Conservation (phyloP, 2,113 vertebrate species). For the Trichomycterus rosablanca region DNA sequence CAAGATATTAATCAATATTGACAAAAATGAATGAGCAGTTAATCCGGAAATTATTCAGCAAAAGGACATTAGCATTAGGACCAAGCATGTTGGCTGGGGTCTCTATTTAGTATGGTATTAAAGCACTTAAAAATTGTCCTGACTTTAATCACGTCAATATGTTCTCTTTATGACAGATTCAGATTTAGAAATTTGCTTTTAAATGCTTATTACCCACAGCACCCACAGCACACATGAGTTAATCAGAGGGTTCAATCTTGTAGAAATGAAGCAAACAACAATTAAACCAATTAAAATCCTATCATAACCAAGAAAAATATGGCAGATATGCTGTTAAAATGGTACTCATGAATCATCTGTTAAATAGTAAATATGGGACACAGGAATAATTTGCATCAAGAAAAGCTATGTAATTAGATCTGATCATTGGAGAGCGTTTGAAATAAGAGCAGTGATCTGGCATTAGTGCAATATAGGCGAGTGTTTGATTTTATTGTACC, state of each 20-base stretch:
- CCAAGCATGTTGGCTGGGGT: neutral
- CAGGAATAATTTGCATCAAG: neutral
- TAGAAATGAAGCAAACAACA: too few relatives aligned
- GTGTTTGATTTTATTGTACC: slow-evolving; percentile 60
- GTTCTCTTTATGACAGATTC: neutral
- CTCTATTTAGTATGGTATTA: slow-evolving; percentile 4
- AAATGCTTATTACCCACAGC: too few relatives aligned
- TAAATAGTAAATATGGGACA: slow-evolving; percentile 16
- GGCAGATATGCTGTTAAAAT: neutral
- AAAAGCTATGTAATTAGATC: slow-evolving; percentile 27
- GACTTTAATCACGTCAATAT: slow-evolving; percentile 10
- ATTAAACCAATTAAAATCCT: too few relatives aligned
- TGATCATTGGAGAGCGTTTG: slow-evolving; percentile 26
- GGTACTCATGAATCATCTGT: neutral
- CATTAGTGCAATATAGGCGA: slow-evolving; percentile 32
- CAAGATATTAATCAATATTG: slow-evolving; percentile 84
- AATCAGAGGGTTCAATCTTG: too few relatives aligned
- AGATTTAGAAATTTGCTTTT: slow-evolving; percentile 8
- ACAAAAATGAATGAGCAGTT: slow-evolving; percentile 42
- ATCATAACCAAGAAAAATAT: too few relatives aligned
- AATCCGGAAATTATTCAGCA: slow-evolving; percentile 14
- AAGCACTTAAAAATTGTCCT: slow-evolving; percentile 10
- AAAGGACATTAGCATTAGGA: neutral
- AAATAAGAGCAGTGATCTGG: slow-evolving; percentile 25
- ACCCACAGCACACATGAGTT: too few relatives aligned